These are phyloP conservation scores for Drosophila mauritiana DNA, from an alignment of 1,140 invertebrate species.

Conservation along the genomic window DNA sequence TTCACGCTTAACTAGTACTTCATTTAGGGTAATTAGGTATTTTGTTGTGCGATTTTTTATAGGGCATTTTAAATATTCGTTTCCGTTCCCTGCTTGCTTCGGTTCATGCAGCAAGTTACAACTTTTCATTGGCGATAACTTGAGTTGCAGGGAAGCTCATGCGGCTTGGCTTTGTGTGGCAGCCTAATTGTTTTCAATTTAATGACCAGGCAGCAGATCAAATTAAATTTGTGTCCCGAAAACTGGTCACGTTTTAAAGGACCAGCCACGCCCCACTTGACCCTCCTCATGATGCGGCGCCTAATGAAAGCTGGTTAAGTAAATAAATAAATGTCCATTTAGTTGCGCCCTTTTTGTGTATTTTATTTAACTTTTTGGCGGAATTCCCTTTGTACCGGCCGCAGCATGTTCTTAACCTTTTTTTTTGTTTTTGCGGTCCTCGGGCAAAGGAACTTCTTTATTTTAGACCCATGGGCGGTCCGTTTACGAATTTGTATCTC, in stretches of 20 bases:
- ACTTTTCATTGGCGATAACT: slow-evolving; percentile 73
- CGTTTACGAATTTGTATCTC: slow-evolving; percentile 70
- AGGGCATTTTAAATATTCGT: neutral
- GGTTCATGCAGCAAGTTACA: slow-evolving; percentile 32
- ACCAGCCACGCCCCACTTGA: slow-evolving; percentile 4
- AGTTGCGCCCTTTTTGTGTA: slow-evolving; percentile 68
- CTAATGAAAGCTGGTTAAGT: slow-evolving; percentile 80
- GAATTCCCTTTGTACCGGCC: slow-evolving; percentile 35
- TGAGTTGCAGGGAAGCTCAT: slow-evolving; percentile 10
- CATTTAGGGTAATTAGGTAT: too few relatives aligned
- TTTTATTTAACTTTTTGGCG: slow-evolving; percentile 71
- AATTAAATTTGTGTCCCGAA: slow-evolving; percentile 49
- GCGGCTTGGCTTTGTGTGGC: slow-evolving; percentile 31
- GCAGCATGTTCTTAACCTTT: slow-evolving; percentile 27
- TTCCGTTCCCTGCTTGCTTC: too few relatives aligned
- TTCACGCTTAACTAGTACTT: too few relatives aligned
- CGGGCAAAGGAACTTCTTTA: slow-evolving; percentile 28
- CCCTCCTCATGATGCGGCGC: slow-evolving; percentile 33
- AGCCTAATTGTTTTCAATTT: slow-evolving; percentile 75
- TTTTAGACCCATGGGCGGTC: slow-evolving; percentile 49
- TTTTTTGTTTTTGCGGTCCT: slow-evolving; percentile 5
- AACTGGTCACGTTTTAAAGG: slow-evolving; percentile 46
- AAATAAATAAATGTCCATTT: slow-evolving; percentile 81
- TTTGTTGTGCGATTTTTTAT: neutral
- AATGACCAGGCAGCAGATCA: slow-evolving; percentile 62